Base-by-base conservation (phyloP, 92 coral and sea anemone genomes). In the Diadumene lineata region DNA sequence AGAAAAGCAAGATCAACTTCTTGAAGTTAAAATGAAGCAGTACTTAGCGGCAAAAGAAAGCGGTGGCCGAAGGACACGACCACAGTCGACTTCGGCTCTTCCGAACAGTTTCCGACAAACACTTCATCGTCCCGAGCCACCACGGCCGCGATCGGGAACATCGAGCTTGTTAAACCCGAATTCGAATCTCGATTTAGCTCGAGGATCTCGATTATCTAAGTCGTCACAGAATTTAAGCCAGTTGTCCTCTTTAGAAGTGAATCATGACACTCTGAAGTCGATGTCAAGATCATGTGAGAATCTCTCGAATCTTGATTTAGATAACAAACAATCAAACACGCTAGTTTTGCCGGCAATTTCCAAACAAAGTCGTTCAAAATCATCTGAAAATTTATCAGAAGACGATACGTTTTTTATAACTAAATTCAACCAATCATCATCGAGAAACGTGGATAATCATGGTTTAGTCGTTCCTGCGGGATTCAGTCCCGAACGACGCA, bases 1-100 rank as follows among this genome's bases (percentile, higher is more conserved):
- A 50, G 90, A 93, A 38, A 93, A 87, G 50, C 90, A 81, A 32
- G 96, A 81, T 22, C 64, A 81, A 72, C 90, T 86, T 25, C 66
- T 70, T 68, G 72, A 56, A 43, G 88, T 80, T 53, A 90, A 75
- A 69, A 72, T 86, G 80, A 86, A 81, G 29, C 85, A 86, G 63
- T 78, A 56, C 50, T 43, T 87, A 61, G 66, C 61, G 48, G 79
- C 66, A 23, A 66, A 34, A 51, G 74, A 71, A 24, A 60, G 76
- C 58, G n/a, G 58, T 33, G 78, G 69, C 53, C 76, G 73, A 10
- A 80, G 85, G 32, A 63, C 71, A 1, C 76, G 97, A 50, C 97
- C 97, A 66, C 88, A 78, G 60, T 88, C 97, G 44, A 88, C 92
- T 43, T 91, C 97, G 83, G 86, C 92, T 25, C 58, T 91, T 31